Conservation (phyloP, 2,888 invertebrate species). For the Tiphia femorata region DNA sequence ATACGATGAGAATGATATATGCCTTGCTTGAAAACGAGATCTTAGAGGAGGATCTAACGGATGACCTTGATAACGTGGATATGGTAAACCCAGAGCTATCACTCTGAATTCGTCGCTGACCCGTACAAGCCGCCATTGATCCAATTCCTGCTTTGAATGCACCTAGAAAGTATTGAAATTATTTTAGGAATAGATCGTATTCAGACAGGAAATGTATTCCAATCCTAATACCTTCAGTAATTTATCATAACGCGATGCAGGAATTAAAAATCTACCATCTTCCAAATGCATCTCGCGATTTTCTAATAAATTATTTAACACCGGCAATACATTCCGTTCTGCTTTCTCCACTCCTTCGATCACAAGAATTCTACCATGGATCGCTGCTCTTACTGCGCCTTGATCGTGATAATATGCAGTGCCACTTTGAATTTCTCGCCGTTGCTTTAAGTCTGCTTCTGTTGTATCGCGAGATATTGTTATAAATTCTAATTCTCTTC, state of each 20-base stretch:
- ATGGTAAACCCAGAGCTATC: slow-evolving; percentile 91
- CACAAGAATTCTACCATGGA: slow-evolving; percentile 88
- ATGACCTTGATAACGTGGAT: slow-evolving; percentile 90
- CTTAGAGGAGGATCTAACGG: slow-evolving; percentile 95
- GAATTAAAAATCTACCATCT: slow-evolving; percentile 94
- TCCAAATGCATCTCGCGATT: slow-evolving; percentile 99
- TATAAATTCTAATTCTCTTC: slow-evolving; percentile 93
- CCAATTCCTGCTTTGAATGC: slow-evolving; percentile 83
- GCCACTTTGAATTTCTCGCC: slow-evolving; percentile 89
- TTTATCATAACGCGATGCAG: slow-evolving; percentile 90
- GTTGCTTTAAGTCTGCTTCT: slow-evolving; percentile 95
- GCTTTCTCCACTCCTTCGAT: slow-evolving; percentile 98
- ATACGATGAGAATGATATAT: slow-evolving; percentile 79
- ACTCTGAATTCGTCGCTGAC: slow-evolving; percentile 95
- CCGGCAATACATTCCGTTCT: slow-evolving; percentile 95
- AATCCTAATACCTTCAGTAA: slow-evolving; percentile 77
- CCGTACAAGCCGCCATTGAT: slow-evolving; percentile 89
- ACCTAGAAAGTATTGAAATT: slow-evolving; percentile 71
- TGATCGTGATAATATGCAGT: slow-evolving; percentile 95
- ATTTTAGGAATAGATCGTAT: not conserved
- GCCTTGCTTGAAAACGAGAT: slow-evolving; percentile 94
- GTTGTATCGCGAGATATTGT: slow-evolving; percentile 95
- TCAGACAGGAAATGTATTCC: too few relatives aligned
- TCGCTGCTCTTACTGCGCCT: slow-evolving; percentile 94
- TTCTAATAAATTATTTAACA: slow-evolving; percentile 95